Base-by-base conservation (phyloP, 2,113 vertebrate genomes). In the Tragulus kanchil region DNA sequence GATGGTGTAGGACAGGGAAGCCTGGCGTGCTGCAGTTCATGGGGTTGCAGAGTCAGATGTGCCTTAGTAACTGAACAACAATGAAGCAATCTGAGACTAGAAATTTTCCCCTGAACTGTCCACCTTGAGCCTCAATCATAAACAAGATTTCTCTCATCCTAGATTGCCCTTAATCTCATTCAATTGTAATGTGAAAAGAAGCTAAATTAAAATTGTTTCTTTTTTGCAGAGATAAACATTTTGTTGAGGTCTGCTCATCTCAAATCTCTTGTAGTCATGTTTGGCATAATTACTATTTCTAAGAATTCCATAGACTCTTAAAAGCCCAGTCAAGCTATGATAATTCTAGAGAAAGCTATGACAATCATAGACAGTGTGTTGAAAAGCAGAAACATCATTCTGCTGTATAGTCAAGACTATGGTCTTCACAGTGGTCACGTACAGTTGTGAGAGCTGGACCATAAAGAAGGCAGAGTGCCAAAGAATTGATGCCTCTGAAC, bases 1-100 rank as follows among this genome's bases (percentile, higher is more conserved):
- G 69, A 13, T 3, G 45, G 1, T 25, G 69, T 25, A 45, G 23
- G 11, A 7, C 5, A 45, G 42, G 17, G 36, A 73, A 45, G 69
- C 21, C 42, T 0, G 0, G 42, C 21, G 12, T 42, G 7, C 42
- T 45, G 69, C 6, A 12, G 42, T 73, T 6, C 6, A 42, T 0
- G 0, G 21, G 25, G 5, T 6, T 21, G 25, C 21, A 25, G 21
- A 73, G 42, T 73, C 42, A 3, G 21, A 45, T 3, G 1, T 25
- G 42, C 42, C 11, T 73, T 16, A 45, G 42, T 42, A 45, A 14
- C 21, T 45, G 69, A 73, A 73, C 42, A 25, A 25, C 67, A 13
- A 14, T 11, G 12, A 25, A 25, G 12, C 36, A 56, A 25, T 31
- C 25, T n/a, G 9, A 95, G 54, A 79, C 17, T 14, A 25, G 54